Evolutionary conservation across 2,888 invertebrate species (phyloP), one percentile per base, ranked within the genome.

Genomic region (Xestobium rufovillosum): DNA sequence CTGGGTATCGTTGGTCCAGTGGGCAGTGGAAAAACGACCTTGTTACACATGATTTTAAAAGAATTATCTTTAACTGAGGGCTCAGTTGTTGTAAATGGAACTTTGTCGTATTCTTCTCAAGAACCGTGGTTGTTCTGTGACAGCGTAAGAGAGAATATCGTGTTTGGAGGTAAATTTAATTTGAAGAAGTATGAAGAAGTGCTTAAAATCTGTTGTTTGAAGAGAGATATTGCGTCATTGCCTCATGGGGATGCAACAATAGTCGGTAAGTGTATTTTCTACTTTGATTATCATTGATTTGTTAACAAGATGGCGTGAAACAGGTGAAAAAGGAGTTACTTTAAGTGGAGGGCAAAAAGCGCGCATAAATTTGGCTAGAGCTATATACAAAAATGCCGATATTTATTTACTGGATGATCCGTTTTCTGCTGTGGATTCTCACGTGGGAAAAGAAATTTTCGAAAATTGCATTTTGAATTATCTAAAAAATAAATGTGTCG

Each of bases 311-410:
- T n/a, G n/a, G n/a, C n/a, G n/a, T n/a, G n/a, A n/a, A n/a, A n/a
- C n/a, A n/a, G n/a, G n/a, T 2, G 89, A 90, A 54, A 73, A 82
- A 34, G 90, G 90, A 8, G 76, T 82, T 2, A 76, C 81, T 2
- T 63, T 91, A 9, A 86, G 86, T 27, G 89, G 89, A 3, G 88
- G 88, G n/a, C 89, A 90, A 64, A 78, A 78, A 59, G 87, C 88
- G 1, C 71, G 90, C 44, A 76, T 91, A 15, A 85, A 83, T 60
- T 67, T 90, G 32, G 86, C 84, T 0, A 70, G 87, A 51, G 78
- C 82, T 4, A 68, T 87, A 32, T 88, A 87, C 55, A 76, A 76
- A 49, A 72, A 80, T 48, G 83, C 84, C 1, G 86, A 88, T 51
- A 72, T 88, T 28, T 87, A 86, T 54, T 66, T 88, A 15, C 60